Conservation (phyloP, 2,888 invertebrate genomes). For the Thymelicus sylvestris region DNA sequence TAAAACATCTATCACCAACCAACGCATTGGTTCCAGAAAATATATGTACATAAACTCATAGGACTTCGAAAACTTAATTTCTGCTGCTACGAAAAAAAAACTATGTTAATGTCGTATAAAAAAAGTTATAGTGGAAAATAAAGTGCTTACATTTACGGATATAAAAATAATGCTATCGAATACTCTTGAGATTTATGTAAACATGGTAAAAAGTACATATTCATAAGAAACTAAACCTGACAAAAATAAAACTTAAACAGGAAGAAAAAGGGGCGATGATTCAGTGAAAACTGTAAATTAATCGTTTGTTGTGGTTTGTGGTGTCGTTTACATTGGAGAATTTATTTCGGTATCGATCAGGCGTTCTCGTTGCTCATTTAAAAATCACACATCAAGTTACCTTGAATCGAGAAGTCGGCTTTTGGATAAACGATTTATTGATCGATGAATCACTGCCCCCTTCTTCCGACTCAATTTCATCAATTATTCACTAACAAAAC, state of each 20-base stretch:
- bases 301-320: conserved; percentile 38
- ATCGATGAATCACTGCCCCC: conserved; percentile 55
- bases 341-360: conserved; percentile 65
- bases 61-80: too few relatives aligned
- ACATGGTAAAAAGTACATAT: conserved; percentile 5
- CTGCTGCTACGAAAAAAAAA: too few relatives aligned
- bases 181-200: background rate
- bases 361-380: conserved; percentile 54
- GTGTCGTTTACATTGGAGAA: conserved; percentile 44
- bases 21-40: too few relatives aligned
- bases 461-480: conserved; percentile 51
- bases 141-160: background rate
- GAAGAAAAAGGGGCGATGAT: conserved; percentile 34
- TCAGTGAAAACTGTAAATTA: conserved; percentile 37
- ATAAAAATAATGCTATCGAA: background rate
- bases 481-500: conserved; percentile 24
- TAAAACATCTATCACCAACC: too few relatives aligned
- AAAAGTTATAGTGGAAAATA: too few relatives aligned
- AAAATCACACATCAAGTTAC: conserved; percentile 42
- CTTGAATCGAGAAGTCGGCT: conserved; percentile 58
- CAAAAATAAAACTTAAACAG: conserved; percentile 20
- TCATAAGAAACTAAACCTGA: background rate
- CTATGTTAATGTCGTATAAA: too few relatives aligned
- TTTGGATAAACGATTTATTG: conserved; percentile 64
- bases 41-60: too few relatives aligned